A percentile compares a stretch with the other conserved stretches of the same genome.
These are phyloP conservation scores for Orchesella flavescens DNA, from an alignment of 2,888 invertebrate species.

Conservation along the genomic window DNA sequence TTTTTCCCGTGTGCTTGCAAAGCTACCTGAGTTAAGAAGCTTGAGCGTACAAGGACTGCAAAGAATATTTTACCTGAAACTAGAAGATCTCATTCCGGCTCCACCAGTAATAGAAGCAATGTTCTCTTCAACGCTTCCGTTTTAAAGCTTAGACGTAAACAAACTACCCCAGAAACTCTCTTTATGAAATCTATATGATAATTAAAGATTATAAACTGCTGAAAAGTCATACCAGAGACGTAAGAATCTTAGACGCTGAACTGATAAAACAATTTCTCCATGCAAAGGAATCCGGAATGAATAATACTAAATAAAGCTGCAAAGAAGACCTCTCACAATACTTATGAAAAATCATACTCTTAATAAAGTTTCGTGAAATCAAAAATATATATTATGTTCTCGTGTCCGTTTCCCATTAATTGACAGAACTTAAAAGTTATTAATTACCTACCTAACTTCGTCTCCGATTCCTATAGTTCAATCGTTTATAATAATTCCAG, in stretches of 20 bases:
- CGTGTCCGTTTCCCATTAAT: not conserved
- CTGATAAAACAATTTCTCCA: not conserved
- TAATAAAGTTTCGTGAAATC: no score
- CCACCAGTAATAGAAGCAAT: slow-evolving; percentile 95
- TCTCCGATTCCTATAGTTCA: not conserved
- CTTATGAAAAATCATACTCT: not conserved
- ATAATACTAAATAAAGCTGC: not conserved
- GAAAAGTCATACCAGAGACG: not conserved
- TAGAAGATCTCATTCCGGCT: slow-evolving; percentile 92
- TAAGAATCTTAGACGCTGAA: not conserved
- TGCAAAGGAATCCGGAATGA: not conserved
- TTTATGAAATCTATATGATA: not conserved
- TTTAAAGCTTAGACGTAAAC: slow-evolving; percentile 77
- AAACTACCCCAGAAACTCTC: not conserved
- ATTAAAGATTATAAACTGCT: not conserved
- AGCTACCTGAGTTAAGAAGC: slow-evolving; percentile 92
- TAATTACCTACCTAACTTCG: not conserved
- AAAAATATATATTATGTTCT: not conserved
- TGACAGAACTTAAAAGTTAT: no score
- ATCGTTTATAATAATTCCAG: not conserved
- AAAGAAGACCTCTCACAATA: not conserved
- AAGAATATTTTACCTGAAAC: slow-evolving; percentile 93
- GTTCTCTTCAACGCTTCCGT: slow-evolving; percentile 95
- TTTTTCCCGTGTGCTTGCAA: slow-evolving; percentile 92
- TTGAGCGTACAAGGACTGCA: slow-evolving; percentile 92